These are phyloP conservation scores for Athrips mouffetella DNA, from an alignment of 2,888 invertebrate genomes.

Conservation along the genomic window DNA sequence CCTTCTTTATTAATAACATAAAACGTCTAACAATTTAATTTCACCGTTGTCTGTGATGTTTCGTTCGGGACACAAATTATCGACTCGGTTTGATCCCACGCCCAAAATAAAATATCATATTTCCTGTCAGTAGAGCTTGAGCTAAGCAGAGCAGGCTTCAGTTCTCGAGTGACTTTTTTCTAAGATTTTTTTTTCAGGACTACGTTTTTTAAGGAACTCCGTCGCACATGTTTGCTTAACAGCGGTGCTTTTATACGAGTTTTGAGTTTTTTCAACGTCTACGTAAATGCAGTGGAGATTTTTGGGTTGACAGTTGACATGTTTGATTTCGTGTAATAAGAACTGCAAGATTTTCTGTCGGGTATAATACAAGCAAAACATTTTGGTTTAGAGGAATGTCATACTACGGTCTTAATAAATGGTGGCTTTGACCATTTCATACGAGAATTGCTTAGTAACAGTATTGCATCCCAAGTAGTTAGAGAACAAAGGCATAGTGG, in stretches of 20 bases:
- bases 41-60: conserved; percentile 64
- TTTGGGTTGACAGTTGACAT: conserved; percentile 10
- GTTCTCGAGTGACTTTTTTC: conserved; percentile 67
- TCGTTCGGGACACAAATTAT: conserved; percentile 72
- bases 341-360: no score
- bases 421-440: no score
- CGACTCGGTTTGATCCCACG: conserved; percentile 76
- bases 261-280: conserved; percentile 40
- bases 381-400: no score
- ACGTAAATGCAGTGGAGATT: conserved; percentile 22
- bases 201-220: conserved; percentile 70
- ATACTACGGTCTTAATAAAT: no score
- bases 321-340: conserved; percentile 6
- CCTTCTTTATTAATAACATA: conserved; percentile 56
- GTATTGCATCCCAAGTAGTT: no score
- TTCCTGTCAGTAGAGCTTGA: conserved; percentile 62
- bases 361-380: no score
- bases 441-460: no score
- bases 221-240: conserved; percentile 73
- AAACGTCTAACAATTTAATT: conserved; percentile 68
- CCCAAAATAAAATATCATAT: conserved; percentile 79
- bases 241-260: conserved; percentile 50
- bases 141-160: conserved; percentile 58
- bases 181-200: conserved; percentile 55
- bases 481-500: conserved; percentile 16